These are phyloP conservation scores for Plebejus melissa DNA, from an alignment of 2,888 invertebrate species.

Conservation along the genomic window DNA sequence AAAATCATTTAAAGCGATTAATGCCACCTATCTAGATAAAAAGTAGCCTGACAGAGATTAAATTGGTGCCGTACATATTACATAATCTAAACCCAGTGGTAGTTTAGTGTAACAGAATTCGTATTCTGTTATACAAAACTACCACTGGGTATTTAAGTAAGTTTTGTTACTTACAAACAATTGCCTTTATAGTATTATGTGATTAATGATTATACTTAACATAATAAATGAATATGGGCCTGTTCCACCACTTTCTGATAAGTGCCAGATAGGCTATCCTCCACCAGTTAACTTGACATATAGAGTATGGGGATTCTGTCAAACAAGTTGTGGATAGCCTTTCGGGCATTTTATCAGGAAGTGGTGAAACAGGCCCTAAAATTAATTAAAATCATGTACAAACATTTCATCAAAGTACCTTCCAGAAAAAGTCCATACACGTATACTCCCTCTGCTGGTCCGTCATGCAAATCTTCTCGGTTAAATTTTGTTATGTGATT, in stretches of 20 bases:
- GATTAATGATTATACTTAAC: too few relatives aligned
- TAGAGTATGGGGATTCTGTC: not conserved
- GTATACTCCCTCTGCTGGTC: constrained; percentile 94
- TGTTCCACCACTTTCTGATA: too few relatives aligned
- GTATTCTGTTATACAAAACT: too few relatives aligned
- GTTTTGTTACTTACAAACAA: too few relatives aligned
- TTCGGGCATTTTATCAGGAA: too few relatives aligned
- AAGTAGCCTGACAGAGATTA: too few relatives aligned
- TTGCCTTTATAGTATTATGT: too few relatives aligned
- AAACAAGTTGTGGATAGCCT: not conserved
- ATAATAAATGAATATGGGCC: too few relatives aligned
- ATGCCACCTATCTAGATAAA: not conserved
- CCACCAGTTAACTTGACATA: not conserved
- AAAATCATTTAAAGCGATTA: constrained; percentile 34
- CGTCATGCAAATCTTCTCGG: constrained; percentile 93
- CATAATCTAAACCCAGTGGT: too few relatives aligned
- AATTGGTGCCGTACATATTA: too few relatives aligned
- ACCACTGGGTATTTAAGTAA: too few relatives aligned
- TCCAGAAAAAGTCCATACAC: constrained; percentile 95
- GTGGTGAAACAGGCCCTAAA: not conserved
- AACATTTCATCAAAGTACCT: constrained; percentile 73
- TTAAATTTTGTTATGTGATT: constrained; percentile 93
- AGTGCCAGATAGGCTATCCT: not conserved
- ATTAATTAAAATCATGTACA: not conserved
- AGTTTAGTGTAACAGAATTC: too few relatives aligned